Percentiles rank a stretch among this genome's conserved stretches.
These are phyloP conservation scores for Caenorhabditis inopinata DNA, from an alignment of 1,140 invertebrate species.

Conservation along the genomic window DNA sequence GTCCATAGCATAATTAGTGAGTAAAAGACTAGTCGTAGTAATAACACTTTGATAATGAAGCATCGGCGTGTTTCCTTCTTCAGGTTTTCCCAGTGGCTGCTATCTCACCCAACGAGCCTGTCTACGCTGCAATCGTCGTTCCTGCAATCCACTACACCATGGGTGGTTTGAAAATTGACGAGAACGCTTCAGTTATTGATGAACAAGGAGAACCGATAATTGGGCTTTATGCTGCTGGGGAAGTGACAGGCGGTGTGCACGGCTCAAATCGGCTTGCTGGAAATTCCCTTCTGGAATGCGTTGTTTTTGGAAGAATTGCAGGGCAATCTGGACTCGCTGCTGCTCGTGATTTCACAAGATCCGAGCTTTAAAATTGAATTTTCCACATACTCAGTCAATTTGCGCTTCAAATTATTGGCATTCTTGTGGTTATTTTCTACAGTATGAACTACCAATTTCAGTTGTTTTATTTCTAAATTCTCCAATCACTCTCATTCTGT, in stretches of 20 bases:
- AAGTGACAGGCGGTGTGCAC: slow-evolving; percentile 67
- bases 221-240: slow-evolving; percentile 66
- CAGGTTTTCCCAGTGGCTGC: slow-evolving; percentile 50
- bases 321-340: slow-evolving; percentile 41
- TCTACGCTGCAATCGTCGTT: slow-evolving; percentile 64
- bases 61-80: neutral
- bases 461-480: neutral
- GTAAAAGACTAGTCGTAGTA: neutral
- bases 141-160: slow-evolving; percentile 67
- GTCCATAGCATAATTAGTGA: neutral
- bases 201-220: slow-evolving; percentile 53
- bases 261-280: slow-evolving; percentile 66
- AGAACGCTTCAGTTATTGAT: slow-evolving; percentile 41
- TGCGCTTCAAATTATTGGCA: too few relatives aligned
- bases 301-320: slow-evolving; percentile 67
- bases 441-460: neutral
- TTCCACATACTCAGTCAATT: neutral
- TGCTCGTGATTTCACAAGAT: neutral
- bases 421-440: slow-evolving; percentile 9
- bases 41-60: neutral
- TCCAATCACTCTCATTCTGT: neutral
- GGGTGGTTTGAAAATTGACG: slow-evolving; percentile 66
- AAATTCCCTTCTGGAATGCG: slow-evolving; percentile 67
- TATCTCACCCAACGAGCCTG: slow-evolving; percentile 46
- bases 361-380: neutral